Evolutionary conservation across 2,888 invertebrate genomes (phyloP).

Genomic region (Ecliptopera silaceata): DNA sequence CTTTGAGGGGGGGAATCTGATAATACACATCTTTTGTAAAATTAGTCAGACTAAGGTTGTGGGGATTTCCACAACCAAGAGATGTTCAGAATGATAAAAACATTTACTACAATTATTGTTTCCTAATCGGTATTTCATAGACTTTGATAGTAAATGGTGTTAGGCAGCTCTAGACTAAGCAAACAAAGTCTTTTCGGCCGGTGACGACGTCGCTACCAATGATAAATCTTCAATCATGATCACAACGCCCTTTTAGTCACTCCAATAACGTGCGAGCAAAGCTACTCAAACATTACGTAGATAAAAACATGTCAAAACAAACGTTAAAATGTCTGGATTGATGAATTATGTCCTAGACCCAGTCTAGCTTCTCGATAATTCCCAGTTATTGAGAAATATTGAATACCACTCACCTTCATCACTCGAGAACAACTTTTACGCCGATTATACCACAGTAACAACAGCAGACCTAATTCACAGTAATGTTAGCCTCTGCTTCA

Average conservation of each 20-base stretch:
- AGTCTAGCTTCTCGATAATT: conserved; percentile 12
- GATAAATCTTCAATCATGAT: conserved; percentile 62
- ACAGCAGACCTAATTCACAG: conserved; percentile 47
- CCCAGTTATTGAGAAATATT: conserved; percentile 30
- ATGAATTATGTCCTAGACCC: background rate
- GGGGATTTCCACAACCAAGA: conserved; percentile 6
- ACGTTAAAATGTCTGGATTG: background rate
- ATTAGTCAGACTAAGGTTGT: conserved; percentile 1
- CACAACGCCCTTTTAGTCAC: conserved; percentile 71
- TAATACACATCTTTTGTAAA: background rate
- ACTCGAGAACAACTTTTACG: conserved; percentile 69
- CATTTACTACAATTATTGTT: conserved; percentile 15
- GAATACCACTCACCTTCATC: conserved; percentile 73
- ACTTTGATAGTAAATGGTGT: background rate
- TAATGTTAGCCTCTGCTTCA: conserved; percentile 45
- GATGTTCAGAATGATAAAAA: conserved; percentile 18
- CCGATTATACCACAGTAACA: conserved; percentile 51
- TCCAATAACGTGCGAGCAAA: conserved; percentile 18
- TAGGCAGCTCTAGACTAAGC: conserved; percentile 5
- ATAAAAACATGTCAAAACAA: background rate
- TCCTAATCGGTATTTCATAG: background rate
- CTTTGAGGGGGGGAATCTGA: background rate
- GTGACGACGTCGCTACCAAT: conserved; percentile 56
- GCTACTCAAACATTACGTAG: background rate
- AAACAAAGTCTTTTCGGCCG: conserved; percentile 27